Base-by-base conservation (phyloP, 1,140 invertebrate genomes). In the Rhynchophorus ferrugineus region DNA sequence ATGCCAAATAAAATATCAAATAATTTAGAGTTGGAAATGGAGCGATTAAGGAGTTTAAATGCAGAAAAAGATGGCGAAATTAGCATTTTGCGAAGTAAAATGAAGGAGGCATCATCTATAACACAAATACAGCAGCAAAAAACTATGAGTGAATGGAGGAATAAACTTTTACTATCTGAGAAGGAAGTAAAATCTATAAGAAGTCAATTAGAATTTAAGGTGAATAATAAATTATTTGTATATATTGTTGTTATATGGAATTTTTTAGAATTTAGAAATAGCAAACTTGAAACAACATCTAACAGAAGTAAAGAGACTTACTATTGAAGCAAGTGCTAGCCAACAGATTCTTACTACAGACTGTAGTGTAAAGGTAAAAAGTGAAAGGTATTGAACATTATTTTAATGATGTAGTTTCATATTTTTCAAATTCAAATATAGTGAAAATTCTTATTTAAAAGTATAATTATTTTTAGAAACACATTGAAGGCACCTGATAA, bases 201-300 rank as follows among this genome's bases (percentile, higher is more conserved):
- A 49, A 65, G 63, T 56, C 56, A 65, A 33, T 57, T 65, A 47
- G 60, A 63, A 44, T 65, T 65, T 49, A 60, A 62, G 29, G 59
- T 63, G 54, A 42, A 35, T 44, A 37, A 34, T 29, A 11, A 7
- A 36, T 13, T 13, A 41, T n/a, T n/a, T n/a, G n/a, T n/a, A n/a
- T n/a, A n/a, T n/a, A n/a, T n/a, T n/a, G n/a, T n/a, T n/a, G n/a
- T n/a, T n/a, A n/a, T n/a, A n/a, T n/a, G 19, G 43, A 34, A 29
- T 41, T 14, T 58, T 63, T 20, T 38, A 65, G 61, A 62, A 65
- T 56, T 46, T 65, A 36, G 58, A 63, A 57, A 60, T 65, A 19
- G 58, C 36, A 11, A 65, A 65, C 54, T 49, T 65, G 8, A 65
- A 59, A 45, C 58, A 61, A 47, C 59, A 59, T 43, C 36, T 65